Conservation (phyloP, 1,140 invertebrate genomes). For the Dendrolimus punctatus region DNA sequence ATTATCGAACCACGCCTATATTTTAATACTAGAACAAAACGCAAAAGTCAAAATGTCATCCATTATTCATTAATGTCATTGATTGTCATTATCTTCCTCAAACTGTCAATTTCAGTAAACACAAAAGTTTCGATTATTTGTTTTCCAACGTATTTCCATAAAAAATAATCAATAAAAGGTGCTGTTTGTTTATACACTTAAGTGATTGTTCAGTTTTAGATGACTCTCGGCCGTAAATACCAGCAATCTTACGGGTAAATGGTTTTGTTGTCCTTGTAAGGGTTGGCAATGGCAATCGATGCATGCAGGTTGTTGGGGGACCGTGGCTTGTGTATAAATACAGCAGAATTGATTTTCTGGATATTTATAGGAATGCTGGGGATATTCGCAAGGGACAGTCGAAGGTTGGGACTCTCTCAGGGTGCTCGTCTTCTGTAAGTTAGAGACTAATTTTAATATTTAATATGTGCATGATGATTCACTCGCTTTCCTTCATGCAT, state of each 20-base stretch:
- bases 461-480: slow-evolving; percentile 10
- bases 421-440: slow-evolving; percentile 71
- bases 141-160: slow-evolving; percentile 19
- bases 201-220: slow-evolving; percentile 32
- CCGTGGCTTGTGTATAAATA: slow-evolving; percentile 36
- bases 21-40: too few relatives aligned
- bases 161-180: slow-evolving; percentile 13
- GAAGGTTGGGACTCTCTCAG: slow-evolving; percentile 68
- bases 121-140: slow-evolving; percentile 13
- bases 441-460: slow-evolving; percentile 15
- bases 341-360: slow-evolving; percentile 58
- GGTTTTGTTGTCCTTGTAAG: slow-evolving; percentile 34
- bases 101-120: slow-evolving; percentile 22
- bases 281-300: slow-evolving; percentile 36
- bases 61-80: too few relatives aligned
- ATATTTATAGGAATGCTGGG: slow-evolving; percentile 70
- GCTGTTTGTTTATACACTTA: slow-evolving; percentile 8
- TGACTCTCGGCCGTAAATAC: slow-evolving; percentile 68
- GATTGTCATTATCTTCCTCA: slow-evolving; percentile 1
- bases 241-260: slow-evolving; percentile 67
- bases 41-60: too few relatives aligned
- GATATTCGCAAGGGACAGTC: slow-evolving; percentile 65
- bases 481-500: slow-evolving; percentile 16
- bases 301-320: slow-evolving; percentile 38
- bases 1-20: too few relatives aligned